Evolutionary conservation across 2,113 vertebrate species (phyloP), one percentile per base, ranked within the genome.

Genomic region (Chaetodon trifascialis): DNA sequence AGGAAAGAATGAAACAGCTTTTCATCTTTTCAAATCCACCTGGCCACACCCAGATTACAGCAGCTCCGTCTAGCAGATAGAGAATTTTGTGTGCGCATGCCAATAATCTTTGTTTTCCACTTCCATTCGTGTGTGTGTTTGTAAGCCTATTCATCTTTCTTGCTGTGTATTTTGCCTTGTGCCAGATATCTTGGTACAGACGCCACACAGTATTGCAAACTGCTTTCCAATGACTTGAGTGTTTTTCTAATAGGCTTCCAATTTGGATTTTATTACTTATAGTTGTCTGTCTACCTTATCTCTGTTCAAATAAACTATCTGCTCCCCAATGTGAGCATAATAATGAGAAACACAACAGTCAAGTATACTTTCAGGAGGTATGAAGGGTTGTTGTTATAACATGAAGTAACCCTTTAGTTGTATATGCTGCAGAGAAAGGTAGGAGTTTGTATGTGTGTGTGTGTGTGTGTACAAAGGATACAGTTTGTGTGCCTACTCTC

Each of bases 11-110:
- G 17, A 58, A 83, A 52, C 51, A 19, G 68, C 71, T 75, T 85
- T 85, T 88, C 71, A 82, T 87, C 69, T 85, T 38, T 54, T 58
- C 60, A 76, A 80, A 79, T 82, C 74, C 76, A 83, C 80, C 80
- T 80, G 63, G 73, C 67, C 81, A 62, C 74, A 42, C 79, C 67
- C 80, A 55, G 56, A 87, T 82, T 73, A 72, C 1, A 2, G 34
- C 69, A 23, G n/a, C 19, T 16, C 44, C 4, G 21, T 65, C 72
- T 34, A 55, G n/a, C 59, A 73, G 56, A 76, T 54, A 9, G 38
- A 68, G 49, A 19, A 17, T 19, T 36, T 4, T 76, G 11, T 70
- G 21, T 42, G 51, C 34, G 14, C 23, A 21, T 42, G 38, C 38
- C 70, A 76, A 11, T 74, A 62, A 63, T 72, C 46, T 56, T 67